phyloP scores from a whole-genome alignment of 2,888 invertebrate species.

The Malacosoma neustria region DNA sequence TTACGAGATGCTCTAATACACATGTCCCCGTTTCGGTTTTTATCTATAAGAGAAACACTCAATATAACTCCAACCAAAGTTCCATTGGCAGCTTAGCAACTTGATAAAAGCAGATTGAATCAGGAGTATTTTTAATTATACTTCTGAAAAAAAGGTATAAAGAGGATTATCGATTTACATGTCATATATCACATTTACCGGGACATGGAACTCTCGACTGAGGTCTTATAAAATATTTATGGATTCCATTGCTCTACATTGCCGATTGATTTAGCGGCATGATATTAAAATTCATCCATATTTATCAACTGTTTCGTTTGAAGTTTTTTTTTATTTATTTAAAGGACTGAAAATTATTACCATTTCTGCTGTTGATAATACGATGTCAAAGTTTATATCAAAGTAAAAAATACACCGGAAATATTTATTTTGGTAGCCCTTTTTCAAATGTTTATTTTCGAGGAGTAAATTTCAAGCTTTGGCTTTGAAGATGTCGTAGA shows the following conservation, averaged over 20 bases:
- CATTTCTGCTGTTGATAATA: neutral
- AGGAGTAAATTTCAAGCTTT: too few species aligned
- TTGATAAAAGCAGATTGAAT: neutral
- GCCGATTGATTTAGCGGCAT: neutral
- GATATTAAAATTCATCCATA: neutral
- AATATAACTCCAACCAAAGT: too few species aligned
- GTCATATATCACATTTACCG: neutral
- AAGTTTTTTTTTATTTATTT: neutral
- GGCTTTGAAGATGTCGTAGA: too few species aligned
- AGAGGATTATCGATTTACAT: neutral
- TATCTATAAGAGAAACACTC: too few species aligned
- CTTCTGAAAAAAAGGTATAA: neutral
- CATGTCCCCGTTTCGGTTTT: too few species aligned
- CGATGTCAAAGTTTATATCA: neutral
- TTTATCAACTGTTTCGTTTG: neutral
- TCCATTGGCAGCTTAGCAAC: neutral
- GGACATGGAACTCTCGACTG: neutral
- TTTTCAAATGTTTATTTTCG: too few species aligned
- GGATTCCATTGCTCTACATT: neutral
- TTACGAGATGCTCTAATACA: too few species aligned
- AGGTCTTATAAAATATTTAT: neutral
- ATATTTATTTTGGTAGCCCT: too few species aligned
- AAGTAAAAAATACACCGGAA: too few species aligned
- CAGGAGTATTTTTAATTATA: neutral
- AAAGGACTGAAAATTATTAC: neutral